A percentile compares a stretch with the other conserved stretches of the same genome.
Evolutionary conservation across 1,140 invertebrate genomes (phyloP).

Genomic region (Drosophila serrata): DNA sequence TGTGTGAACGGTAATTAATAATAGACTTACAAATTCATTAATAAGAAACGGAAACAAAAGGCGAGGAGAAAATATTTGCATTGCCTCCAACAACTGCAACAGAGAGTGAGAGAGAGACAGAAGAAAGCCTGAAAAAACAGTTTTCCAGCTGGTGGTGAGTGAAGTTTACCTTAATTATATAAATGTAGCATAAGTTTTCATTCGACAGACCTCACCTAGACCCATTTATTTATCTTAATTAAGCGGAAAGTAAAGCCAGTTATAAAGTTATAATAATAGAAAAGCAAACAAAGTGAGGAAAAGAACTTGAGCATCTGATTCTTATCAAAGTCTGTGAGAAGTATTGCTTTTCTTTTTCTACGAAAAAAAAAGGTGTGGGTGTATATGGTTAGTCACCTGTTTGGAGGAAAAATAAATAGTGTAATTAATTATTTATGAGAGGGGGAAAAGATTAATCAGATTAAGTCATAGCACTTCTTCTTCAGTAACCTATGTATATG

Average conservation of each 20-base stretch:
- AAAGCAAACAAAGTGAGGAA: constrained; percentile 50
- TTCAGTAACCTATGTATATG: neutral
- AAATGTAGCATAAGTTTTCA: constrained; percentile 61
- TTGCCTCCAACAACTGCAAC: constrained; percentile 34
- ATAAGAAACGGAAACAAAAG: constrained; percentile 46
- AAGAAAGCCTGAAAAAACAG: constrained; percentile 19
- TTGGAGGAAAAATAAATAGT: neutral
- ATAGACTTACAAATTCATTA: constrained; percentile 50
- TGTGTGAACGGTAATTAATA: constrained; percentile 27
- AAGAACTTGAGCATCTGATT: constrained; percentile 38
- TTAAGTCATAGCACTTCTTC: no score
- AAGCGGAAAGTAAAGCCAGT: constrained; percentile 29
- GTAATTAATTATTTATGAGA: constrained; percentile 3
- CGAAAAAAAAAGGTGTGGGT: constrained; percentile 19
- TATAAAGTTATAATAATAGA: constrained; percentile 39
- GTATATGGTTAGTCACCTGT: constrained; percentile 29
- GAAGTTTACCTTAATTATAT: constrained; percentile 52
- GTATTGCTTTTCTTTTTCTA: constrained; percentile 9
- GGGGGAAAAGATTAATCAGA: neutral
- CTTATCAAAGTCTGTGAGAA: constrained; percentile 29
- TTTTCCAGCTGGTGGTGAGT: constrained; percentile 33
- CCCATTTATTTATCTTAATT: constrained; percentile 71
- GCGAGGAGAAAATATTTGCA: constrained; percentile 24
- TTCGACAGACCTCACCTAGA: constrained; percentile 65
- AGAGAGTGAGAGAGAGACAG: neutral